A percentile compares a stretch with the other conserved stretches of the same genome.
These are phyloP conservation scores for Arrhopalites spinosus DNA, from an alignment of 2,888 invertebrate species.

Conservation along the genomic window DNA sequence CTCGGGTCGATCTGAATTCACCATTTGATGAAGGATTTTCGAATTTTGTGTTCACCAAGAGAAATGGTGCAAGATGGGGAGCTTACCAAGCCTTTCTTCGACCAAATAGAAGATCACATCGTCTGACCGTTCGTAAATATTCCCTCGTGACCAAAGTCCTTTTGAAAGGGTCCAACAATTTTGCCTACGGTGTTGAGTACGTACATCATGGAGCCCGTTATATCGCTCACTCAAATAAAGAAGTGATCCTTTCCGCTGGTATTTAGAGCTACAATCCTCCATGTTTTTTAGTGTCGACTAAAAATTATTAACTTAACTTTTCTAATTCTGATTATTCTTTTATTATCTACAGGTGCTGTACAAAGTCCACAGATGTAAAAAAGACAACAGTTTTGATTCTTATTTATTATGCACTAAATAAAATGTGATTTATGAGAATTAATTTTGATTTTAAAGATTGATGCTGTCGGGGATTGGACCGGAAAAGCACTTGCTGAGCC, in stretches of 20 bases:
- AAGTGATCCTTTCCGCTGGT: constrained; percentile 53
- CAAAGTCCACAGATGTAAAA: constrained; percentile 44
- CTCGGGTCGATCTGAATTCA: constrained; percentile 42
- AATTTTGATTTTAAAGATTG: constrained; percentile 14
- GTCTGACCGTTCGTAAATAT: constrained; percentile 36
- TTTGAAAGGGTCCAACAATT: constrained; percentile 48
- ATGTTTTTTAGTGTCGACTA: too few relatives aligned
- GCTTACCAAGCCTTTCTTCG: constrained; percentile 42
- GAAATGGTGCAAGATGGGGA: constrained; percentile 39
- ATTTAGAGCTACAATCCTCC: too few relatives aligned
- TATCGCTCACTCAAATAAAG: constrained; percentile 46
- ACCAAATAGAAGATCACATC: constrained; percentile 24
- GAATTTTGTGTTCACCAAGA: constrained; percentile 37
- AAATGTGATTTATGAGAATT: too few relatives aligned
- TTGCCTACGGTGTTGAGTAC: constrained; percentile 53
- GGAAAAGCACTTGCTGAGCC: constrained; percentile 38
- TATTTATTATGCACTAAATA: too few relatives aligned
- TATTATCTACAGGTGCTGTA: too few relatives aligned
- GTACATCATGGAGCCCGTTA: constrained; percentile 44
- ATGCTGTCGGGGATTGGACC: constrained; percentile 52
- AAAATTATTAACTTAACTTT: too few relatives aligned
- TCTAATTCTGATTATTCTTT: too few relatives aligned
- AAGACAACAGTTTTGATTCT: too few relatives aligned
- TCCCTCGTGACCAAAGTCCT: constrained; percentile 40
- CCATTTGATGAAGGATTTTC: constrained; percentile 44